Evolutionary conservation across 2,888 invertebrate genomes (phyloP), one percentile per base, ranked within the genome.

Genomic region (Nematopogon swammerdamellus): DNA sequence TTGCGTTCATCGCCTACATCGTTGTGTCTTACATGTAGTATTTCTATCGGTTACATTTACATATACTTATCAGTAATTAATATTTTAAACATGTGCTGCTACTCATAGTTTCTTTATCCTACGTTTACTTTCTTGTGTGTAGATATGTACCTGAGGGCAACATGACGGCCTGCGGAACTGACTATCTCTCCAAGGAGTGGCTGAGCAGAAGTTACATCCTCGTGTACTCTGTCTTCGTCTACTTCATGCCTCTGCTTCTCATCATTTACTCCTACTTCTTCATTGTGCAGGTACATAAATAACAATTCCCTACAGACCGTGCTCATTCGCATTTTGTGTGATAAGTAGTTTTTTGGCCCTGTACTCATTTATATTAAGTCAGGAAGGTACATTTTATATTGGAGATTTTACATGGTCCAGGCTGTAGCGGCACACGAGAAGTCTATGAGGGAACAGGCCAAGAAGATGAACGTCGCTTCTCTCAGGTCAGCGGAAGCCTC

Each of bases 71-170:
- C n/a, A n/a, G n/a, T n/a, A n/a, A n/a, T n/a, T n/a, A n/a, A n/a
- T n/a, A n/a, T n/a, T n/a, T n/a, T n/a, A n/a, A n/a, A n/a, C n/a
- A n/a, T n/a, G n/a, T n/a, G n/a, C n/a, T n/a, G n/a, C n/a, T n/a
- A n/a, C n/a, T n/a, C n/a, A n/a, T n/a, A n/a, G n/a, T n/a, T 25
- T 25, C 8, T 25, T 6, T 25, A 25, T 25, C 8, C 4, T 25
- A 25, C 25, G 4, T 25, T 36, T 36, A 36, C 3, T 17, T 11
- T 52, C 49, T 47, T 14, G 19, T 48, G 51, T 58, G 55, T 67
- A 91, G 91, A 66, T 95, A 95, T 67, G 92, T 95, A 46, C 95
- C 95, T 8, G 95, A 95, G 73, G 95, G 95, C 53, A 94, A 95
- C 74, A 89, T 95, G 87, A 94, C 94, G 45, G 92, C 93, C 30